A percentile compares a stretch with the other conserved stretches of the same genome.
phyloP scores from a whole-genome alignment of 2,888 invertebrate genomes.

The Mythimna vitellina region DNA sequence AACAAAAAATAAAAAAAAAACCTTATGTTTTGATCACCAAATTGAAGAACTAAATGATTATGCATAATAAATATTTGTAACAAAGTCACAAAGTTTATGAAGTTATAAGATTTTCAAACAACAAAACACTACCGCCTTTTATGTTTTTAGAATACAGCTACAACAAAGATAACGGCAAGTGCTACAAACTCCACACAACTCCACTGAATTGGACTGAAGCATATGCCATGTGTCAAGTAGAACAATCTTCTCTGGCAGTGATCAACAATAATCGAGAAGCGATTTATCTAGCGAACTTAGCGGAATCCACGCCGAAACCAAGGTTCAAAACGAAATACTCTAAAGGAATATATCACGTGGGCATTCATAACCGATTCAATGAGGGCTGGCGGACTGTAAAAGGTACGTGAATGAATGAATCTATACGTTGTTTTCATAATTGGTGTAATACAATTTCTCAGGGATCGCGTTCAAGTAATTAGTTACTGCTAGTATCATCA shows the following conservation, averaged over 20 bases:
- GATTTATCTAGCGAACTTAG: constrained; percentile 34
- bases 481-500: background rate
- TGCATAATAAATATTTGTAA: too few species aligned
- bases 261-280: constrained; percentile 67
- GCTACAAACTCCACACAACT: constrained; percentile 80
- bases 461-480: background rate
- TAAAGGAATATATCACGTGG: constrained; percentile 63
- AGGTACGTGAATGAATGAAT: constrained; percentile 63
- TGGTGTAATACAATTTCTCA: too few species aligned
- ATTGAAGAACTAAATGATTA: too few species aligned
- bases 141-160: constrained; percentile 74
- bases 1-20: too few species aligned
- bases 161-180: constrained; percentile 69
- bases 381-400: constrained; percentile 72
- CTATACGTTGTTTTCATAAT: background rate
- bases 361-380: constrained; percentile 65
- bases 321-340: constrained; percentile 20
- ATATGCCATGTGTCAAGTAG: constrained; percentile 70
- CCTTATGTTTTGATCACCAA: too few species aligned
- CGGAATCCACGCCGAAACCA: constrained; percentile 17
- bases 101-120: too few species aligned
- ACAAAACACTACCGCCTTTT: constrained; percentile 18
- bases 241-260: constrained; percentile 71
- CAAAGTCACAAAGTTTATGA: too few species aligned
- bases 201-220: constrained; percentile 80